Percentiles rank a stretch among this genome's conserved stretches.
Evolutionary conservation across 2,888 invertebrate genomes (phyloP).

Genomic region (Chironomus riparius): DNA sequence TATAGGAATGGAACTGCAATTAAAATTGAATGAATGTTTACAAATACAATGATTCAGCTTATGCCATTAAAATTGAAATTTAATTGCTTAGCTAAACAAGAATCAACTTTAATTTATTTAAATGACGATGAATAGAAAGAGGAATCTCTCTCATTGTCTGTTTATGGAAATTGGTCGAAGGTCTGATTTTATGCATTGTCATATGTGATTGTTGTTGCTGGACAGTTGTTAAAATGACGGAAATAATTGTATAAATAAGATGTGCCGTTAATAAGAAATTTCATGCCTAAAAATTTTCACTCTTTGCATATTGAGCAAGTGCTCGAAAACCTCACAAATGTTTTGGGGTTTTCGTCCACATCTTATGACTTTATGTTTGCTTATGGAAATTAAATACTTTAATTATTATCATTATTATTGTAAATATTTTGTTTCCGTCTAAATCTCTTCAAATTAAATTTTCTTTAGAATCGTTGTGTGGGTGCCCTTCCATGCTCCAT

Average conservation of each 20-base stretch:
- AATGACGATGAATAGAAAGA: not conserved
- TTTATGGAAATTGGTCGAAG: constrained; percentile 12
- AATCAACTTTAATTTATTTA: not conserved
- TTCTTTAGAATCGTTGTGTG: not conserved
- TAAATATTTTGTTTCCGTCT: not conserved
- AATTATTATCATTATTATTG: not conserved
- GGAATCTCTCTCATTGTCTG: not conserved
- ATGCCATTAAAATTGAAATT: not conserved
- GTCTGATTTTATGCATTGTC: not conserved
- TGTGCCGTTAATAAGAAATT: constrained; percentile 8
- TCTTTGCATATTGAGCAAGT: not conserved
- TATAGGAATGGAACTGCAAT: not conserved
- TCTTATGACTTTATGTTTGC: not conserved
- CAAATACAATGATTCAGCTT: not conserved
- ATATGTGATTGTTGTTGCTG: not conserved
- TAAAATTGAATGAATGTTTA: not conserved
- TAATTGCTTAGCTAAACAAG: not conserved
- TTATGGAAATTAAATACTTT: not conserved
- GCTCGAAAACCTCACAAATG: constrained; percentile 12
- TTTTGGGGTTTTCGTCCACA: not conserved
- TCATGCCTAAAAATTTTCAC: not conserved
- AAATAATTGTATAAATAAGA: constrained; percentile 5
- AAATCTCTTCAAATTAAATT: no score
- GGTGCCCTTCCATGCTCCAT: no score
- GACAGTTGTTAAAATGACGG: not conserved